phyloP scores from a whole-genome alignment of 2,113 vertebrate species.

The Procavia capensis region DNA sequence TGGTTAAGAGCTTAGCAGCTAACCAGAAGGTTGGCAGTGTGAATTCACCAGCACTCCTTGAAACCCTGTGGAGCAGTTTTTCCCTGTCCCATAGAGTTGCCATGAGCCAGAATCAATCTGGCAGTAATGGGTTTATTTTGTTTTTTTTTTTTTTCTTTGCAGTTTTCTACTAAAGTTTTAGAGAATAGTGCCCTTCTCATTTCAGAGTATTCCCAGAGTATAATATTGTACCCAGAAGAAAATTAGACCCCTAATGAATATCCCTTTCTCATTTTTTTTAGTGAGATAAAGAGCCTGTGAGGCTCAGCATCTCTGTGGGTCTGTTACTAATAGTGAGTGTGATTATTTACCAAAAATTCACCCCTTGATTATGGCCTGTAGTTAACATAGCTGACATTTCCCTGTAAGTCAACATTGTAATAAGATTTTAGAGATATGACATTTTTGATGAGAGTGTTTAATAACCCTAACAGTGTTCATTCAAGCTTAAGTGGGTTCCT shows the following conservation, averaged over 20 bases:
- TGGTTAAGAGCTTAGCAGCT: too few relatives aligned
- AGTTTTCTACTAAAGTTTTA: not conserved
- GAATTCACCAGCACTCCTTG: too few relatives aligned
- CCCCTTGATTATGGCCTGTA: constrained; percentile 34
- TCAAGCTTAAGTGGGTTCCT: constrained; percentile 4
- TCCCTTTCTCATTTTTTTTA: not conserved
- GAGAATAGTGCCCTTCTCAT: not conserved
- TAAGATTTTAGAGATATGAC: constrained; percentile 45
- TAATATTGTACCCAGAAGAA: not conserved
- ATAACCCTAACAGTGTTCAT: constrained; percentile 39
- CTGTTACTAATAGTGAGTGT: constrained; percentile 34
- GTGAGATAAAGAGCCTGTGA: constrained; percentile 26
- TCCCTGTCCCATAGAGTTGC: too few relatives aligned
- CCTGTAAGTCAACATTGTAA: not conserved
- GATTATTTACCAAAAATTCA: constrained; percentile 51
- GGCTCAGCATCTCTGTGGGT: not conserved
- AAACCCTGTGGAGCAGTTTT: too few relatives aligned
- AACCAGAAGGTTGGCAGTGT: too few relatives aligned
- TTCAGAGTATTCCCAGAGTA: not conserved
- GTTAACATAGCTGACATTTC: constrained; percentile 9
- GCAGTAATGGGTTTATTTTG: too few relatives aligned
- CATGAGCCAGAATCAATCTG: too few relatives aligned
- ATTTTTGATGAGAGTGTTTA: constrained; percentile 27
- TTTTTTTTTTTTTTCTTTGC: too few relatives aligned
- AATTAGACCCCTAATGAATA: not conserved